Evolutionary conservation across 35 echinoderm and acorn worm species (phyloP).

Genomic region (Amphiura filiformis): DNA sequence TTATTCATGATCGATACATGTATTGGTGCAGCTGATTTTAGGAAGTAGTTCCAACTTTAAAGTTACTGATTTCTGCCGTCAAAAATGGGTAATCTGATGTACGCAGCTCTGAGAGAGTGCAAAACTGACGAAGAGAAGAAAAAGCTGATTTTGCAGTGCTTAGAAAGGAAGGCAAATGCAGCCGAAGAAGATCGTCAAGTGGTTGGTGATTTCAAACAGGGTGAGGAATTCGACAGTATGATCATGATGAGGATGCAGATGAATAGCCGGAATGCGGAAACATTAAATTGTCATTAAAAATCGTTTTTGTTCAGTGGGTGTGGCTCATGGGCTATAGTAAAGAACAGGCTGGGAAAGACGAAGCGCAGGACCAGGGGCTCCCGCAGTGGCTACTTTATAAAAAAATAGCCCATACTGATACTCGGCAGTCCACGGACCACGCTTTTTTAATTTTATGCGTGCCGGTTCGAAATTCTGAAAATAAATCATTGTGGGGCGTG

Average conservation of each 20-base stretch:
- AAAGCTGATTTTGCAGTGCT: background rate
- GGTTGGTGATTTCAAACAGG: conserved; percentile 8
- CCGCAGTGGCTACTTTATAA: too few relatives aligned
- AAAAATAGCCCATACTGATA: too few relatives aligned
- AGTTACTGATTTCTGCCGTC: background rate
- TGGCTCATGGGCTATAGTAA: too few relatives aligned
- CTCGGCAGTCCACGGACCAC: too few relatives aligned
- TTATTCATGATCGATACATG: too few relatives aligned
- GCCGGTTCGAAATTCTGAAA: too few relatives aligned
- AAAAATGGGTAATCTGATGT: conserved; percentile 12
- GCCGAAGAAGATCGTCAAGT: background rate
- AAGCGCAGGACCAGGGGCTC: too few relatives aligned
- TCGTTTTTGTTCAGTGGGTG: too few relatives aligned
- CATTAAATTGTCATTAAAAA: too few relatives aligned
- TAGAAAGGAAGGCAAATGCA: background rate
- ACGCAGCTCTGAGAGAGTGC: background rate
- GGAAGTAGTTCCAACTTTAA: background rate
- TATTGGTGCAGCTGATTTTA: background rate
- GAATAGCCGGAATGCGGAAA: background rate
- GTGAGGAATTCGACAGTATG: background rate
- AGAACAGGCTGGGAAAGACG: too few relatives aligned
- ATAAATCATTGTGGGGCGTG: too few relatives aligned
- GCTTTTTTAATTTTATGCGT: too few relatives aligned
- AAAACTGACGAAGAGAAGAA: conserved; percentile 20
- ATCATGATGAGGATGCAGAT: background rate